These are phyloP conservation scores for Clarias platycephalus DNA, from an alignment of 2,797 vertebrate genomes.

Conservation along the genomic window DNA sequence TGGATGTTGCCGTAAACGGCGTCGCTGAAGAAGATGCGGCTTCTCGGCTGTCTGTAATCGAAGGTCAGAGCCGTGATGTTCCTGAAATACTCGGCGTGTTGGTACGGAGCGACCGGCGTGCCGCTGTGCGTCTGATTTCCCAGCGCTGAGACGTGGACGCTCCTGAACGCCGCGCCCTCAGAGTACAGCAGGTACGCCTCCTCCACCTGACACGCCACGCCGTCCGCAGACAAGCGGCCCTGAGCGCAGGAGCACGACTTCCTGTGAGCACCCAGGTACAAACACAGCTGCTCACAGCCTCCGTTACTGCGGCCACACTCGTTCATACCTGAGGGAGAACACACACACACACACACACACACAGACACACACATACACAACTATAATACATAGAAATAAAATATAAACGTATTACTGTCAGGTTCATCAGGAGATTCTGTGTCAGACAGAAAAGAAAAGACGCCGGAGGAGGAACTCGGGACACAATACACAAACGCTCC, in stretches of 20 bases:
- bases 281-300: conserved; percentile 84
- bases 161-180: conserved; percentile 80
- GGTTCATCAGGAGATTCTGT: not conserved
- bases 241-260: conserved; percentile 81
- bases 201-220: conserved; percentile 74
- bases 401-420: not conserved
- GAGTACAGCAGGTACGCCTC: conserved; percentile 84
- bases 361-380: conserved; percentile 14
- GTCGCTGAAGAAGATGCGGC: conserved; percentile 84
- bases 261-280: conserved; percentile 71
- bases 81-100: conserved; percentile 81
- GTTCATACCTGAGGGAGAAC: conserved; percentile 74
- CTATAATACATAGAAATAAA: too few relatives aligned
- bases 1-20: conserved; percentile 87
- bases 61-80: conserved; percentile 83
- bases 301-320: conserved; percentile 79
- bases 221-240: conserved; percentile 79
- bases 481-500: not conserved
- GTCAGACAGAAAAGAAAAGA: not conserved
- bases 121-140: conserved; percentile 75
- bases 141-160: conserved; percentile 81
- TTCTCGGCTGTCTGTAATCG: conserved; percentile 75
- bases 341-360: conserved; percentile 26
- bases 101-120: conserved; percentile 77
- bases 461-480: not conserved